phyloP scores from a whole-genome alignment of 2,113 vertebrate genomes.

The Zapornia atra region DNA sequence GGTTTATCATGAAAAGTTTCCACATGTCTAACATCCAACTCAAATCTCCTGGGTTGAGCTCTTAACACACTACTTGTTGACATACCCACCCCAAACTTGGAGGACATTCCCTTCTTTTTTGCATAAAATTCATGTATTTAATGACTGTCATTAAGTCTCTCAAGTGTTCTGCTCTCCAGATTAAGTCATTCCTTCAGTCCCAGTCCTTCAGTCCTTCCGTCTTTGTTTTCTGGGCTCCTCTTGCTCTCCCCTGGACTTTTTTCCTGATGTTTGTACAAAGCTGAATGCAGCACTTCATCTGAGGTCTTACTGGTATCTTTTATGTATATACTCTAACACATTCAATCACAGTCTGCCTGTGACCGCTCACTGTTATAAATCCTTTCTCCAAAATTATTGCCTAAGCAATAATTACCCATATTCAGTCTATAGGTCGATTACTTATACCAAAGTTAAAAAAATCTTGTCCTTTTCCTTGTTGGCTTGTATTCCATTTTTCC shows the following conservation, averaged over 20 bases:
- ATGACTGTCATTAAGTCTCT: not conserved
- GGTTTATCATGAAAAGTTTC: not conserved
- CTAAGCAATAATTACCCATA: not conserved
- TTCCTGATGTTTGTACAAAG: not conserved
- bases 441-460: not conserved
- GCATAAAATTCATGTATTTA: not conserved
- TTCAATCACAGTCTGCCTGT: not conserved
- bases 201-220: not conserved
- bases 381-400: not conserved
- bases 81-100: not conserved
- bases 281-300: not conserved
- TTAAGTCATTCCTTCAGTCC: not conserved
- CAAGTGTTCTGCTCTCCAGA: not conserved
- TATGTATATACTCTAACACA: not conserved
- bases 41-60: accelerated
- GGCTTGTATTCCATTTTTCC: not conserved
- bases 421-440: not conserved
- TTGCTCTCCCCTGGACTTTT: not conserved
- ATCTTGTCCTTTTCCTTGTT: not conserved
- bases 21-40: not conserved
- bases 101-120: not conserved
- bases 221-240: not conserved
- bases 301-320: not conserved
- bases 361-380: not conserved
- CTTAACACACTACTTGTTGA: not conserved